Base-by-base conservation (phyloP, 92 coral and sea anemone species). In the Umimayanthus kanabou region DNA sequence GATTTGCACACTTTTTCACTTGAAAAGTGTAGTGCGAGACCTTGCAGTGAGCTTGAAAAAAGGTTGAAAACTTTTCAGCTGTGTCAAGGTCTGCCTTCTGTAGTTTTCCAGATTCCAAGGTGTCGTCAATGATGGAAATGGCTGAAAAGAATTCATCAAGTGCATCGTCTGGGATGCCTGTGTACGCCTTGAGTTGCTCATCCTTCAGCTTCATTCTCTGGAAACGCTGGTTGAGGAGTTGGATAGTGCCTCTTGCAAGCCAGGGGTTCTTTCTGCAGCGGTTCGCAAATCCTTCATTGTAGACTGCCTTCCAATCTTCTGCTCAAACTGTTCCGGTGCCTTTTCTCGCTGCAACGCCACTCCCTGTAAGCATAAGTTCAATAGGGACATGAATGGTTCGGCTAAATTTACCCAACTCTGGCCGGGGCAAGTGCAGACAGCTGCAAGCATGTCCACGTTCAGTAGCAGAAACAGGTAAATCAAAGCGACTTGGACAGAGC, bases 401-500 rank as follows among this genome's bases (percentile, higher is more conserved):
- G 66, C n/a, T 6, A 57, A 15, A 5, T 57, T 57, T 15, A 57
- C 23, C 66, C n/a, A 57, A 16, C 66, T 57, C 23, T 57, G 66
- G 23, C 66, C 66, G 0, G 66, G n/a, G 4, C 66, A 57, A 16
- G n/a, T 57, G 5, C 6, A 23, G 66, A 57, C 66, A 15, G 66
- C 23, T 2, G 6, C 66, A 16, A 57, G 66, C 5, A 57, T 2
- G 66, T 57, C 66, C 2, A 57, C 4, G 23, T 57, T 6, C 23
- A 57, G 66, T 55, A 55, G 8, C 23, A 57, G 66, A 6, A 57
- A 57, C 23, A 57, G 23, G n/a, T 23, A 57, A 6, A 57, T 57
- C 66, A 57, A 15, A 15, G 66, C 66, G 37, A 37, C 77, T 37
- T 73, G 77, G 47, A 86, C 84, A 2, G 76, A 77, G 22, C 72